These are phyloP conservation scores for Chrysodeixis includens DNA, from an alignment of 2,888 invertebrate genomes.

Conservation along the genomic window DNA sequence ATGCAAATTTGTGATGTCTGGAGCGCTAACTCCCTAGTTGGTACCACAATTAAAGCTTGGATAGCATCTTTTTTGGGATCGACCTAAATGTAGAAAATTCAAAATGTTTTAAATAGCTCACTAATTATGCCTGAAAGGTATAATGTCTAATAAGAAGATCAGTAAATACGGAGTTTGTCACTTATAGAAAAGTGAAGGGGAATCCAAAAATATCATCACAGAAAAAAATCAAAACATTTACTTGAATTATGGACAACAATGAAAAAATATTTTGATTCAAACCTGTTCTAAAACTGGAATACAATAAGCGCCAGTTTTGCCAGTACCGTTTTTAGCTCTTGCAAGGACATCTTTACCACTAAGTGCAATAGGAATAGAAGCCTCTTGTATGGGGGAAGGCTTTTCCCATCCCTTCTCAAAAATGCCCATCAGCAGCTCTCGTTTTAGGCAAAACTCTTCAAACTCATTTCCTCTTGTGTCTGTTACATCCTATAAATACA, in stretches of 20 bases:
- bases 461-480: constrained; percentile 99
- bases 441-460: constrained; percentile 99
- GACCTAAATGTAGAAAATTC: constrained; percentile 81
- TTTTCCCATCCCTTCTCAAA: constrained; percentile 99
- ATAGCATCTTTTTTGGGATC: constrained; percentile 97
- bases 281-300: constrained; percentile 99
- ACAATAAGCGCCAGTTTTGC: constrained; percentile 99
- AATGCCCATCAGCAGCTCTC: constrained; percentile 99
- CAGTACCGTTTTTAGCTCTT: constrained; percentile 99
- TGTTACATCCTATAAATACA: constrained; percentile 95
- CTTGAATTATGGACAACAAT: constrained; percentile 12
- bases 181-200: constrained; percentile 87
- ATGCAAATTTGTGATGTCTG: constrained; percentile 99
- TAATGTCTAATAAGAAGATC: constrained; percentile 21
- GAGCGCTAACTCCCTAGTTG: constrained; percentile 99
- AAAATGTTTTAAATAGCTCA: constrained; percentile 15
- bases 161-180: constrained; percentile 74
- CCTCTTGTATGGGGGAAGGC: constrained; percentile 99
- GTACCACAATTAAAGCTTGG: constrained; percentile 99
- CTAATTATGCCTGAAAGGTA: constrained; percentile 6
- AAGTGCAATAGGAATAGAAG: constrained; percentile 99
- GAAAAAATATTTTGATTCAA: constrained; percentile 39
- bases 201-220: constrained; percentile 87
- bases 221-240: constrained; percentile 7
- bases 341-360: constrained; percentile 99